Conservation (phyloP, 2,113 vertebrate genomes). For the Lepus europaeus region DNA sequence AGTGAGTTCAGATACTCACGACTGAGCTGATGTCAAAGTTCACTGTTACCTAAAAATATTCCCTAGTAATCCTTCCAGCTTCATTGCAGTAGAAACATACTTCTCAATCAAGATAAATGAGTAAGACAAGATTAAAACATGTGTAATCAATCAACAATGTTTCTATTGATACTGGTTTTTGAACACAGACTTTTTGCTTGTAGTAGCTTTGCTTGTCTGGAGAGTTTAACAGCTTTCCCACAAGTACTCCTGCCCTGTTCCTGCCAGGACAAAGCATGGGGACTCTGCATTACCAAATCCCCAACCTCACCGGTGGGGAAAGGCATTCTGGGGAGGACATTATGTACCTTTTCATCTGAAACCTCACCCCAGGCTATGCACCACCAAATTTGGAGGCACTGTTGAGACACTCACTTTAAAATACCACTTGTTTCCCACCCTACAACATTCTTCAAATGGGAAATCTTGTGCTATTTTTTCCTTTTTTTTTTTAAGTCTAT, state of each 20-base stretch:
- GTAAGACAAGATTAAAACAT: background rate
- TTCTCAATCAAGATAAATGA: background rate
- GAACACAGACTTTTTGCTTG: background rate
- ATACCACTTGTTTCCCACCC: background rate
- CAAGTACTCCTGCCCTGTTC: background rate
- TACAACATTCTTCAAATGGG: background rate
- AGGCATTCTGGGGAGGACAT: background rate
- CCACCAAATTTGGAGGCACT: background rate
- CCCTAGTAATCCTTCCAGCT: background rate
- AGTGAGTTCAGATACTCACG: background rate
- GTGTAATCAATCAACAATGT: background rate
- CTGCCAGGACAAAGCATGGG: background rate
- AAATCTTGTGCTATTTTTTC: background rate
- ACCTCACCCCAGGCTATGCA: background rate
- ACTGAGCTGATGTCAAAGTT: background rate
- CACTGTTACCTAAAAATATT: background rate
- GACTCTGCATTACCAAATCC: background rate
- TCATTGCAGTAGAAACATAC: background rate
- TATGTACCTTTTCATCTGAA: background rate
- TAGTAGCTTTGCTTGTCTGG: background rate
- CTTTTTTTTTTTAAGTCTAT: background rate
- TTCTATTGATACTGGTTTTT: background rate
- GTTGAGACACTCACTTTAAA: background rate
- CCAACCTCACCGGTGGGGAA: background rate
- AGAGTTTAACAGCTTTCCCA: background rate